A percentile compares a stretch with the other conserved stretches of the same genome.
These are phyloP conservation scores for Vimba vimba DNA, from an alignment of 2,113 vertebrate genomes.

Conservation along the genomic window DNA sequence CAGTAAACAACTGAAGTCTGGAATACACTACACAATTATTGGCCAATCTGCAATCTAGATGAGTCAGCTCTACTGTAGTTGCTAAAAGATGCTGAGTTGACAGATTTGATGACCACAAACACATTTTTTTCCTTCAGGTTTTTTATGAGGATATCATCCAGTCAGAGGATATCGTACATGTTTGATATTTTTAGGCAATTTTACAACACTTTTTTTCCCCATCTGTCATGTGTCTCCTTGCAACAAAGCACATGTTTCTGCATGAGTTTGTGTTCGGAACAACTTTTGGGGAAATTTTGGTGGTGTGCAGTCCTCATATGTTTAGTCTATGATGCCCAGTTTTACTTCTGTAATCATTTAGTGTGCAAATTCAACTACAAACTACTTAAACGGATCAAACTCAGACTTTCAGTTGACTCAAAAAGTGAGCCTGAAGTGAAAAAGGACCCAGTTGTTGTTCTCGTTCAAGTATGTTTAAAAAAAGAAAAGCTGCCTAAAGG, in stretches of 20 bases:
- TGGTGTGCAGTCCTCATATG: not conserved
- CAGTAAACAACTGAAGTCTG: too few relatives aligned
- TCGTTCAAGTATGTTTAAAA: not conserved
- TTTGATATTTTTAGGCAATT: too few relatives aligned
- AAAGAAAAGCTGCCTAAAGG: not conserved
- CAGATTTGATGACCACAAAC: not conserved
- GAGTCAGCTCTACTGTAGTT: too few relatives aligned
- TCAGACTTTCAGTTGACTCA: slow-evolving; percentile 3
- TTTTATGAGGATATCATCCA: too few relatives aligned
- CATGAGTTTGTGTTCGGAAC: not conserved
- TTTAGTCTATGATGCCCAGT: not conserved
- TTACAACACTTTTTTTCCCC: too few relatives aligned
- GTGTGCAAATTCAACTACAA: not conserved
- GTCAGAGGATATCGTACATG: too few relatives aligned
- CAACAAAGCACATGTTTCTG: not conserved
- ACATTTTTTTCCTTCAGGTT: too few relatives aligned
- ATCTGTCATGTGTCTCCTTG: not conserved
- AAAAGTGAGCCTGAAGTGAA: not conserved
- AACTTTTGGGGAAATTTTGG: not conserved
- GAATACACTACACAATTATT: too few relatives aligned
- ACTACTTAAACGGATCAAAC: not conserved
- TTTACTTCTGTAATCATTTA: not conserved
- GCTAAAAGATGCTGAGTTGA: not conserved
- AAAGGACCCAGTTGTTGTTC: not conserved
- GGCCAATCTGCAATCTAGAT: too few relatives aligned